Percentiles rank a stretch among this genome's conserved stretches.
phyloP scores from a whole-genome alignment of 2,888 invertebrate species.

The Tetragonisca angustula region DNA sequence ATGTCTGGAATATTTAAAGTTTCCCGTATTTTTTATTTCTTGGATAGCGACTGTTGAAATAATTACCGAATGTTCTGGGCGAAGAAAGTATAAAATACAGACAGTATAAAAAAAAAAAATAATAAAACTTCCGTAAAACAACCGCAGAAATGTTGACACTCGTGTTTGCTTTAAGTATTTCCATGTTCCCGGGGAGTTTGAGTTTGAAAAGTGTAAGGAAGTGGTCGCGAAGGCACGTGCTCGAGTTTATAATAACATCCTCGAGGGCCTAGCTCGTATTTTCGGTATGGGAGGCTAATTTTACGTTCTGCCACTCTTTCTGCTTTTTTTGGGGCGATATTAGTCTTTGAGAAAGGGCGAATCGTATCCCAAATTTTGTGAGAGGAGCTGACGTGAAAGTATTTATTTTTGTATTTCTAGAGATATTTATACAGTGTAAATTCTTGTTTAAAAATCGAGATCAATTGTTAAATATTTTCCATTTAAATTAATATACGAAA shows the following conservation, averaged over 20 bases:
- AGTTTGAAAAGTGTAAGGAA: not conserved
- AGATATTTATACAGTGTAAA: not conserved
- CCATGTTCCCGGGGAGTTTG: not conserved
- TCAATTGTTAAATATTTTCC: not conserved
- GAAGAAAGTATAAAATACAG: not conserved
- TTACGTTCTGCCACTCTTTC: slow-evolving; percentile 18
- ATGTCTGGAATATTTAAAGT: too few relatives aligned
- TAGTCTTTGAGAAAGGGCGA: not conserved
- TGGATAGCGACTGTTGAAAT: too few relatives aligned
- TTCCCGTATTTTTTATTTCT: too few relatives aligned
- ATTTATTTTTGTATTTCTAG: not conserved
- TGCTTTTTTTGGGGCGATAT: not conserved
- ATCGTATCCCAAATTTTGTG: not conserved
- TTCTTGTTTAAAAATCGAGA: not conserved
- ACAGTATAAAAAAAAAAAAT: not conserved
- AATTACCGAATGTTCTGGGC: too few relatives aligned
- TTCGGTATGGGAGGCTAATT: slow-evolving; percentile 28
- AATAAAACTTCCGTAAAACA: not conserved
- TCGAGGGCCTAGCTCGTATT: slow-evolving; percentile 1
- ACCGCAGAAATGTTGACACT: not conserved
- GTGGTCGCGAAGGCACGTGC: slow-evolving; percentile 23
- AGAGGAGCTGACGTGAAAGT: not conserved
- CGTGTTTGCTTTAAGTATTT: not conserved
- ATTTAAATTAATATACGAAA: too few relatives aligned
- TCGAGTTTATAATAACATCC: slow-evolving; percentile 40